phyloP scores from a whole-genome alignment of 2,797 vertebrate genomes.

The Melopsittacus undulatus region DNA sequence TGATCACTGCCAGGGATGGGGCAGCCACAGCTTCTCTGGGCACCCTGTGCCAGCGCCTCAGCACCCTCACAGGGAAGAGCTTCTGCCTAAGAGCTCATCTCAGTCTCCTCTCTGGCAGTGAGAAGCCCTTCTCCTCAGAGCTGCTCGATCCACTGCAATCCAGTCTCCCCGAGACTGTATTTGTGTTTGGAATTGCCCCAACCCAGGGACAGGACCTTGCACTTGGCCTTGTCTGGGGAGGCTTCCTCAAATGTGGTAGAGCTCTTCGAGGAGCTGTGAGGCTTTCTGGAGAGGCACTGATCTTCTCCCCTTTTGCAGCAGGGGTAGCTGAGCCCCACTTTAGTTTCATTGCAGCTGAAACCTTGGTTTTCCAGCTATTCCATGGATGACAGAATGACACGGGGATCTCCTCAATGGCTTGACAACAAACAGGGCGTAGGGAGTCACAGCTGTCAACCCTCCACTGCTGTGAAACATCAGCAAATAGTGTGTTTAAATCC shows the following conservation, averaged over 20 bases:
- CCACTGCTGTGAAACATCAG: neutral
- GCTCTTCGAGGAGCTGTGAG: neutral
- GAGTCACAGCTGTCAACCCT: neutral
- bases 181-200: neutral
- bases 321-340: neutral
- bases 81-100: neutral
- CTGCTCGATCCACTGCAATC: neutral
- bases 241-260: neutral
- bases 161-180: neutral
- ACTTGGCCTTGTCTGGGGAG: neutral
- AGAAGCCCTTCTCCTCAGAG: neutral
- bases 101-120: neutral
- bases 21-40: neutral
- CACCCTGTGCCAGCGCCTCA: neutral
- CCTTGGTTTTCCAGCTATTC: neutral
- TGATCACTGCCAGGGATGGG: neutral
- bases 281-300: neutral
- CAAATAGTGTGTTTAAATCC: neutral
- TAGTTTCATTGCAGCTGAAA: neutral
- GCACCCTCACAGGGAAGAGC: neutral
- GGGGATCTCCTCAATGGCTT: neutral
- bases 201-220: neutral
- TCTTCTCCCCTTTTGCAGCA: neutral
- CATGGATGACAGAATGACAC: neutral
- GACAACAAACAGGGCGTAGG: neutral